Evolutionary conservation across 2,797 vertebrate species (phyloP), one percentile per base, ranked within the genome.

Genomic region (Liparis tanakae): DNA sequence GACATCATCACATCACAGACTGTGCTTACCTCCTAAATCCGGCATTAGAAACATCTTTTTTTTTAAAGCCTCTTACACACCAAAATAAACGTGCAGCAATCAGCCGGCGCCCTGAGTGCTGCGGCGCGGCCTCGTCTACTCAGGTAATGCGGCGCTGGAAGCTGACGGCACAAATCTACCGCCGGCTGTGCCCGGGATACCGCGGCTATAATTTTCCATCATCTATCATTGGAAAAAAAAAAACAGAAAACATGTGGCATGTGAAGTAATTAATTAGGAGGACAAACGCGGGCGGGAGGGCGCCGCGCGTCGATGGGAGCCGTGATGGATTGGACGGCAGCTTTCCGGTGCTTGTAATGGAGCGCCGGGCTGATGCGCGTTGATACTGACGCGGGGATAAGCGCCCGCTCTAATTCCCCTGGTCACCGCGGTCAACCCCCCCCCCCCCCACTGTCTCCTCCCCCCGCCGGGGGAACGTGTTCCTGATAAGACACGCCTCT

Each of bases 21-120:
- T 94, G 93, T 85, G 90, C 87, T 93, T 92, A 93, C 92, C 92
- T 90, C 88, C 91, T 91, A 92, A 94, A 93, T 94, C 91, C 82
- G 54, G 89, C 85, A 92, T 93, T 94, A 91, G 88, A 93, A 88
- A 90, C 87, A 78, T 90, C n/a, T n/a, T n/a, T n/a, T 87, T 85
- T 78, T 79, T 43, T 14, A 88, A 94, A 94, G 89, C 93, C 92
- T 94, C 94, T 94, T 94, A 94, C 83, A 90, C 63, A 75, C 71
- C 78, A 87, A 91, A 92, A 46, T 30, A 30, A 30, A 30, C 4
- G 25, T 30, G 25, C 0, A 30, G 25, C 25, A 30, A 30, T 30
- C 25, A 30, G 25, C 25, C 25, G 25, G 25, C 25, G 25, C 25
- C 25, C 83, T 86, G 90, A 89, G 88, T 73, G 87, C 89, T 88